Conservation (phyloP, 2,888 invertebrate genomes). For the Bellardia pandia region DNA sequence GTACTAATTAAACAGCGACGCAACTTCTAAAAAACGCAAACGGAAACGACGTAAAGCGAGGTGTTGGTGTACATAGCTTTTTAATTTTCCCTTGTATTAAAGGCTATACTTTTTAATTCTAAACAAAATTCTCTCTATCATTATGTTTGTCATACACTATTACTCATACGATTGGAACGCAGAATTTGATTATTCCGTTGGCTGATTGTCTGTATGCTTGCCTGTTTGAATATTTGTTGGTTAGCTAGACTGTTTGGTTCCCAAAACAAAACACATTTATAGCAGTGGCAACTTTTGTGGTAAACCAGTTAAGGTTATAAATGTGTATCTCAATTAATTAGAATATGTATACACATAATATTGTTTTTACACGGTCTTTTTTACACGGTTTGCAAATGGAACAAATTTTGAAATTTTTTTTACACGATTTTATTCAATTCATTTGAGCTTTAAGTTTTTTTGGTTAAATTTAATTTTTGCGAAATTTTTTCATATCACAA, state of each 20-base stretch:
- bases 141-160: neutral
- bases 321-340: constrained; percentile 69
- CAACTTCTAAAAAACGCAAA: too few relatives aligned
- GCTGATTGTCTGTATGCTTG: neutral
- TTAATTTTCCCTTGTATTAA: neutral
- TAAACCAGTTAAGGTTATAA: constrained; percentile 53
- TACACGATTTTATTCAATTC: too few relatives aligned
- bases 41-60: too few relatives aligned
- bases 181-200: neutral
- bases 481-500: too few relatives aligned
- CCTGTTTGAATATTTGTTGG: too few relatives aligned
- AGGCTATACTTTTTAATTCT: neutral
- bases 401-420: too few relatives aligned
- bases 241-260: constrained; percentile 8
- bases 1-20: too few relatives aligned
- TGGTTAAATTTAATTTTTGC: too few relatives aligned
- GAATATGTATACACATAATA: too few relatives aligned
- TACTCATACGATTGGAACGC: neutral
- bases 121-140: neutral
- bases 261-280: constrained; percentile 6
- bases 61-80: neutral
- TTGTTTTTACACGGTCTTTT: too few relatives aligned
- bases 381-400: too few relatives aligned
- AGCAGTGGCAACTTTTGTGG: constrained; percentile 52
- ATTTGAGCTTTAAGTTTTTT: too few relatives aligned